Conservation (phyloP, 2,888 invertebrate genomes). For the Rotaria macrura region DNA sequence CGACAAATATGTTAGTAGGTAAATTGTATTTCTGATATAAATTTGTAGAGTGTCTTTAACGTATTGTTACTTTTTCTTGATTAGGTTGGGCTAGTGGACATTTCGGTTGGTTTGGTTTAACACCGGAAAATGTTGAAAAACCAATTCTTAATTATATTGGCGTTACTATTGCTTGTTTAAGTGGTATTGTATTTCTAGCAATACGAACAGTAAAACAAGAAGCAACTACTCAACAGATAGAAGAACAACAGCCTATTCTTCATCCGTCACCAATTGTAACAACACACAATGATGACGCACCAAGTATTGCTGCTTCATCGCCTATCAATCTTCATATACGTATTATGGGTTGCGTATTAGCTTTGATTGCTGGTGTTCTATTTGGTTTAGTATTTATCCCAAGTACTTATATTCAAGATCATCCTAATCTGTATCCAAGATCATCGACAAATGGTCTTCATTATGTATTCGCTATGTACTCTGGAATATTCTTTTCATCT, state of each 20-base stretch:
- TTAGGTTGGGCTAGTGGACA: slow-evolving; percentile 38
- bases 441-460: slow-evolving; percentile 45
- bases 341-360: slow-evolving; percentile 42
- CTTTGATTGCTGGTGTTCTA: slow-evolving; percentile 49
- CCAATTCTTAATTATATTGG: slow-evolving; percentile 43
- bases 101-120: slow-evolving; percentile 47
- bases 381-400: slow-evolving; percentile 53
- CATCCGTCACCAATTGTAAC: background rate
- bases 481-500: slow-evolving; percentile 49
- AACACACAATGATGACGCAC: background rate
- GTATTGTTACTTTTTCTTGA: background rate
- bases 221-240: background rate
- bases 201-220: slow-evolving; percentile 37
- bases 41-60: too few species aligned
- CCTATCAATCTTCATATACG: background rate
- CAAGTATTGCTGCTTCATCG: background rate
- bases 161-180: slow-evolving; percentile 41
- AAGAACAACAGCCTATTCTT: slow-evolving; percentile 1
- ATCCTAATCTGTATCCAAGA: slow-evolving; percentile 36
- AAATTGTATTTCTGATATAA: too few species aligned
- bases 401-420: slow-evolving; percentile 50
- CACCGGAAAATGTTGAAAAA: slow-evolving; percentile 40
- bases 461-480: slow-evolving; percentile 52
- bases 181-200: slow-evolving; percentile 42
- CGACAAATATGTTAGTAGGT: slow-evolving; percentile 50